A percentile compares a stretch with the other conserved stretches of the same genome.
Conservation (phyloP, 2,797 vertebrate species). For the Podarcis lilfordi region DNA sequence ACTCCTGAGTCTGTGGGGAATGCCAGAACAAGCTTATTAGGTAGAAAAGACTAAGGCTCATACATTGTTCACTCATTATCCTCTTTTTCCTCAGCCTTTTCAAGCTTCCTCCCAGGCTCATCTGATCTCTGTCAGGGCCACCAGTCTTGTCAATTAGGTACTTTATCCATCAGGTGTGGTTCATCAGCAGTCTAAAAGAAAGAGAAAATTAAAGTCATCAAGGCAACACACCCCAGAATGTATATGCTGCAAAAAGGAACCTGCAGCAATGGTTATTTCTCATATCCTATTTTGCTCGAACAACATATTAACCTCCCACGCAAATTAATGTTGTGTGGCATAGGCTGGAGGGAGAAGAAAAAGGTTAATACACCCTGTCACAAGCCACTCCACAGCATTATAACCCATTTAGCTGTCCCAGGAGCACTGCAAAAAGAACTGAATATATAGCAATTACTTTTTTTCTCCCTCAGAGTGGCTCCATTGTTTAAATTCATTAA, state of each 20-base stretch:
- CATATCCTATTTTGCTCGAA: not conserved
- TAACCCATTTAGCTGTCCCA: conserved; percentile 8
- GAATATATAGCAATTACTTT: conserved; percentile 1
- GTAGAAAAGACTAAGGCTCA: not conserved
- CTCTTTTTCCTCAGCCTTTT: not conserved
- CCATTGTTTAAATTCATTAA: conserved; percentile 27
- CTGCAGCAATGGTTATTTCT: not conserved
- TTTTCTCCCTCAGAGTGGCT: not conserved
- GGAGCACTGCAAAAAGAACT: conserved; percentile 10
- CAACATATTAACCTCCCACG: conserved; percentile 12
- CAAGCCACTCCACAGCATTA: conserved; percentile 3
- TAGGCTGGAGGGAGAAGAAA: not conserved
- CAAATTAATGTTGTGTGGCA: conserved; percentile 16
- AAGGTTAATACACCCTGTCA: conserved; percentile 21
- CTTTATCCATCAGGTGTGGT: not conserved
- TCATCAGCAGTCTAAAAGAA: not conserved
- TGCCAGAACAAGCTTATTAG: not conserved
- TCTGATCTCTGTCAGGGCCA: not conserved
- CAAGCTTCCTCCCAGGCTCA: not conserved
- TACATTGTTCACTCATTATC: not conserved
- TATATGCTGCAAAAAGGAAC: not conserved
- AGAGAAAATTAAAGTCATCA: not conserved
- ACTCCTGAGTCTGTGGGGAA: not conserved
- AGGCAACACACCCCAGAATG: not conserved
- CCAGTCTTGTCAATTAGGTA: not conserved